Percentiles rank a stretch among this genome's conserved stretches.
Conservation (phyloP, 2,888 invertebrate genomes). For the Dynastes tityus region DNA sequence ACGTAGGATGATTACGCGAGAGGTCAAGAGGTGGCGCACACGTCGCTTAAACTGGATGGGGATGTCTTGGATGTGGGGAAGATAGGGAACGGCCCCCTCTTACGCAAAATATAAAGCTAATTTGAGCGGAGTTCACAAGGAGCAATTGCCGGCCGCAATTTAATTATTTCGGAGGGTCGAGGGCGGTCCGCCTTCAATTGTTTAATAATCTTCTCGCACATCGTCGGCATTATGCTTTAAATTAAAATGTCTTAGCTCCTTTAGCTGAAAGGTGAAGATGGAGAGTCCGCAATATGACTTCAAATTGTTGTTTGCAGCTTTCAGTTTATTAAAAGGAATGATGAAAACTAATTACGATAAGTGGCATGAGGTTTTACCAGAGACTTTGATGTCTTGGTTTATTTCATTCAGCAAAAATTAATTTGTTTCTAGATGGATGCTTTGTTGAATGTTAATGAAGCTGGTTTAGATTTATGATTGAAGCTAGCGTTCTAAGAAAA, state of each 20-base stretch:
- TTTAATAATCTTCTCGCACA: constrained; percentile 12
- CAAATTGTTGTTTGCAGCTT: not conserved
- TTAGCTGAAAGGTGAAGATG: not conserved
- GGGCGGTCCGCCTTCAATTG: constrained; percentile 14
- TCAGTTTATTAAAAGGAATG: not conserved
- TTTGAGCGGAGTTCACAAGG: constrained; percentile 22
- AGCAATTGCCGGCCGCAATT: constrained; percentile 28
- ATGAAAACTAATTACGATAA: not conserved
- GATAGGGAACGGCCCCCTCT: not conserved
- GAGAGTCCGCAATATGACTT: not conserved
- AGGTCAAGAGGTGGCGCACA: constrained; percentile 2
- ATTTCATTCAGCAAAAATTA: no score
- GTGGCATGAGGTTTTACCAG: no score
- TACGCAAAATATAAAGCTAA: constrained; percentile 42
- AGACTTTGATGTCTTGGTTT: no score
- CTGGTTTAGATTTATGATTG: no score
- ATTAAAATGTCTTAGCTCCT: not conserved
- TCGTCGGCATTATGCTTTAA: not conserved
- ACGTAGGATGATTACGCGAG: not conserved
- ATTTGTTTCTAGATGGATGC: no score
- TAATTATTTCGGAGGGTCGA: constrained; percentile 28
- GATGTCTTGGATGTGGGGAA: not conserved
- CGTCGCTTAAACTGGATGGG: not conserved
- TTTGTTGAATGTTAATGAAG: no score
- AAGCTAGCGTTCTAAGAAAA: no score